phyloP scores from a whole-genome alignment of 2,113 vertebrate species.

The Aramus guarauna region DNA sequence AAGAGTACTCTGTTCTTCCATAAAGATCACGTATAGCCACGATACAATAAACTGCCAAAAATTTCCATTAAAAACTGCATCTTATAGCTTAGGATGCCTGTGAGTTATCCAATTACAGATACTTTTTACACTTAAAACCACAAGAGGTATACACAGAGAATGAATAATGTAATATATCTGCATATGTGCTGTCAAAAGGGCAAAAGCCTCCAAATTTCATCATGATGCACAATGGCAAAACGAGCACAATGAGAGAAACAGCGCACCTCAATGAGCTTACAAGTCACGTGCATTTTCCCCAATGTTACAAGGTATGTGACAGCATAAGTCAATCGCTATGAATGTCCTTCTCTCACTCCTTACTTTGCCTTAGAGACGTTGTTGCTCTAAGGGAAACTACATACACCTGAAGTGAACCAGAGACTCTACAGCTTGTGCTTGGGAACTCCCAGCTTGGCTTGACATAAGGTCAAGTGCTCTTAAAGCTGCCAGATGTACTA shows the following conservation, averaged over 20 bases:
- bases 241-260: background rate
- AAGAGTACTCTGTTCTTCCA: background rate
- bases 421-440: background rate
- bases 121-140: background rate
- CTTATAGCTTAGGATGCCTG: background rate
- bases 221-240: background rate
- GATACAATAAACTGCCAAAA: background rate
- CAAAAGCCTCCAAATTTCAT: background rate
- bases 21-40: fast-evolving
- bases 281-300: fast-evolving
- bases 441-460: background rate
- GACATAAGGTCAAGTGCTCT: background rate
- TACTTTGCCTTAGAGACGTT: background rate
- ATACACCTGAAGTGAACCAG: background rate
- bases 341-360: background rate
- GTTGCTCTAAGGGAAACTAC: background rate
- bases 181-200: background rate
- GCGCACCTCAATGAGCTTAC: background rate
- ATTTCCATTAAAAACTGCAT: background rate
- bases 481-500: background rate
- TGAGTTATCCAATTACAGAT: background rate
- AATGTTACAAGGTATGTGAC: background rate
- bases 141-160: background rate
- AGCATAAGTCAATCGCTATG: background rate
- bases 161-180: background rate